Base-by-base conservation (phyloP, 2,888 invertebrate species). In the Nemapogon koenigi region DNA sequence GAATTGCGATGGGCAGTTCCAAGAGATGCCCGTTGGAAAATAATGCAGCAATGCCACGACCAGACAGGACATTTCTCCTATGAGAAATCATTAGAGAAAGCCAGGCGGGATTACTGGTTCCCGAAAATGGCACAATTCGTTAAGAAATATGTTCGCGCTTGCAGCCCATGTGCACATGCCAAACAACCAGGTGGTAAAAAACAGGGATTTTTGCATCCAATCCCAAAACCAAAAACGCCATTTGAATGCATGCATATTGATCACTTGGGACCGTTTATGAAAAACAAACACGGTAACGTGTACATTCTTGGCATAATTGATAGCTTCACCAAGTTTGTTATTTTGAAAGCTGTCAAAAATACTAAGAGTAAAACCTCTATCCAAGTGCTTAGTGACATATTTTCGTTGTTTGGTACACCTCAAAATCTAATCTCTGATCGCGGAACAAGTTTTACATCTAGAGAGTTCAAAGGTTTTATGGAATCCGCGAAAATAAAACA, bases 191-290 rank as follows among this genome's bases (percentile, higher is more conserved):
- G 17, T 26, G 35, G 35, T 2, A 10, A 4, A 25, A 7, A 25
- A 13, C 13, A 35, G 26, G 35, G 35, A 2, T n/a, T 3, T 7
- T n/a, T 35, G 10, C 26, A 35, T 15, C 35, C 35, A 8, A 35
- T 35, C n/a, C 10, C 18, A 16, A 35, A 35, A 26, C n/a, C n/a
- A n/a, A n/a, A n/a, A n/a, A n/a, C n/a, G n/a, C n/a, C n/a, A 14
- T 11, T 3, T 11, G 2, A 4, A 3, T 16, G 15, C 16, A 3
- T 35, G 3, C 35, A 35, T 16, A 26, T 26, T 8, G 35, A 35
- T 25, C 35, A 35, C 16, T 15, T 35, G n/a, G 35, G 35, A 7
- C 35, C 35, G 3, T 35, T 35, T 25, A 8, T 13, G n/a, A 35
- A 35, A 26, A 35, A 16, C 13, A 4, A 11, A 26, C 3, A 11